Evolutionary conservation across 2,113 vertebrate species (phyloP), one percentile per base, ranked within the genome.

Genomic region (Pseudorhombus dupliciocellatus): DNA sequence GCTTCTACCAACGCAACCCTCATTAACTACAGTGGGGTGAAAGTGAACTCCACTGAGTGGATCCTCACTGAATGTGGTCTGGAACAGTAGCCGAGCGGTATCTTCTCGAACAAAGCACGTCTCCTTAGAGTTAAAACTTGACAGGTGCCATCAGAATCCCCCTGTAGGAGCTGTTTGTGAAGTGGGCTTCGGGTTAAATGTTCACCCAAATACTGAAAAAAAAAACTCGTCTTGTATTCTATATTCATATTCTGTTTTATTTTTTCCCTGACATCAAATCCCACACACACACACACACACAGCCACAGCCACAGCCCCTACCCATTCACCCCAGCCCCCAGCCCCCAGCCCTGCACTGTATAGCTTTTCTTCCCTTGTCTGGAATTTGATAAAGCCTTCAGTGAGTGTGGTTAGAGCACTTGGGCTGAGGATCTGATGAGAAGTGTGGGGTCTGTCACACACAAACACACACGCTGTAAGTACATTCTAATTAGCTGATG

Each of bases 401-500:
- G 78, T 71, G 70, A 85, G 78, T 80, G 83, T 68, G 77, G 87
- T 87, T 86, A 66, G 75, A 87, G 83, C 81, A 88, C 85, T 91
- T 88, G 84, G 87, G 82, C 85, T 73, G 84, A 82, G 83, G 81
- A 85, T 90, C 80, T 90, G 89, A 90, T 90, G 85, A 89, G 75
- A 78, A 89, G 80, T 84, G 87, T 84, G 61, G 81, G 85, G 84
- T 86, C 88, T 87, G 85, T 87, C 78, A 59, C 78, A 79, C 70
- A 84, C 64, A 81, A 77, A 74, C 60, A 74, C 72, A 67, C 83
- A 71, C 66, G 21, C 72, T 77, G 62, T 86, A 88, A 93, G 91
- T 82, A 88, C 86, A 46, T 90, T 90, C 88, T 93, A 92, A 92
- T 93, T 94, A 92, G 88, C 89, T 92, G 92, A 93, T 94, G 92